phyloP scores from a whole-genome alignment of 2,888 invertebrate genomes.

The Pecten maximus region DNA sequence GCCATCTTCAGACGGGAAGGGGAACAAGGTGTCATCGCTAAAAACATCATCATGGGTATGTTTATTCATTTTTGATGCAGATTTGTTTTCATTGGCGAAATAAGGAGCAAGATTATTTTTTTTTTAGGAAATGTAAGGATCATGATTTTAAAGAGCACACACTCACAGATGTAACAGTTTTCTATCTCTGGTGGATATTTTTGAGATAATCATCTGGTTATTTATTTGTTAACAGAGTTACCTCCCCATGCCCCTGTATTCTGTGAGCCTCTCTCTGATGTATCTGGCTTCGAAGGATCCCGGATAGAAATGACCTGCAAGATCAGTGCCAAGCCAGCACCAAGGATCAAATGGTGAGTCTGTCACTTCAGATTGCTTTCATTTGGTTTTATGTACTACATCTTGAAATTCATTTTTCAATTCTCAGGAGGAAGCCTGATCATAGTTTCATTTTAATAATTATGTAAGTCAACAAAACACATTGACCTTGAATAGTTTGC shows the following conservation, averaged over 20 bases:
- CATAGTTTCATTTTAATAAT: too few species aligned
- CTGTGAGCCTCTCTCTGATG: slow-evolving; percentile 88
- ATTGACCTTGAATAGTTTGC: too few species aligned
- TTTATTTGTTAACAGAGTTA: slow-evolving; percentile 73
- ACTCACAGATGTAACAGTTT: neutral
- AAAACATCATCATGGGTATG: slow-evolving; percentile 82
- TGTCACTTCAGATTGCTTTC: neutral
- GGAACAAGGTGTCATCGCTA: slow-evolving; percentile 81
- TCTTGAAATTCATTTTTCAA: too few species aligned
- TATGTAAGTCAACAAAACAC: too few species aligned
- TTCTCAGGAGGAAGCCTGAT: too few species aligned
- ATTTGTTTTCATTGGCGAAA: neutral
- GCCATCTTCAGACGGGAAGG: slow-evolving; percentile 82
- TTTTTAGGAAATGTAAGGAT: too few species aligned
- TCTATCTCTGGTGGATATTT: neutral
- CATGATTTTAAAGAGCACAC: neutral
- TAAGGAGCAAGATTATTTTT: too few species aligned
- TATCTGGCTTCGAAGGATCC: slow-evolving; percentile 79
- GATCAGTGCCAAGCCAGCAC: slow-evolving; percentile 79
- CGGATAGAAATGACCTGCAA: slow-evolving; percentile 79
- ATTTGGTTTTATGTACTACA: too few species aligned
- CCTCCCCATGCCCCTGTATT: slow-evolving; percentile 87
- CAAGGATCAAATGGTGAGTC: slow-evolving; percentile 79
- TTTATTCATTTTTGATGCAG: neutral
- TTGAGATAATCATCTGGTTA: neutral